Conservation (phyloP, 2,888 invertebrate species). For the Tipula vernalis region DNA sequence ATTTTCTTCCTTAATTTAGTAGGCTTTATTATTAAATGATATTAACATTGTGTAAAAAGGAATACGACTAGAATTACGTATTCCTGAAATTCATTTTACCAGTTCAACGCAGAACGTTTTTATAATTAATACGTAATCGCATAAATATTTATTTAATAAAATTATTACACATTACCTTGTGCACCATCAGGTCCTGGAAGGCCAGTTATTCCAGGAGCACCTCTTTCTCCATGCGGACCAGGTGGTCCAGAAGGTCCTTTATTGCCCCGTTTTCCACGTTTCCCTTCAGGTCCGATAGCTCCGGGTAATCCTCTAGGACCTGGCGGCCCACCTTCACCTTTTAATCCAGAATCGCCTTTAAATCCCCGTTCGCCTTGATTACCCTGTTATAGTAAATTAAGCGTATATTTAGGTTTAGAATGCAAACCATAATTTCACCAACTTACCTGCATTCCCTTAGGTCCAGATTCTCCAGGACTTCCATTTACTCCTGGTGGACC, state of each 20-base stretch:
- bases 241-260: constrained; percentile 59
- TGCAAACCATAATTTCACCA: neutral
- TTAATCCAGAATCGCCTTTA: constrained; percentile 64
- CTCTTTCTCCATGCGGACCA: constrained; percentile 65
- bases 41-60: no score
- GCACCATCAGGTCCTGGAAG: constrained; percentile 67
- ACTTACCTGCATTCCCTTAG: constrained; percentile 60
- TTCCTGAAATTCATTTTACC: no score
- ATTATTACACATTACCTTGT: constrained; percentile 21
- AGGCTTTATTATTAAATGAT: no score
- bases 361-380: constrained; percentile 63
- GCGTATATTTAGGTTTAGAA: neutral
- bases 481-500: constrained; percentile 65
- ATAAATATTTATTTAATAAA: neutral
- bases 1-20: no score
- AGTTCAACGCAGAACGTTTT: no score
- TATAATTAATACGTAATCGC: no score
- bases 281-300: constrained; percentile 57
- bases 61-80: no score
- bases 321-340: constrained; percentile 59
- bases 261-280: constrained; percentile 67
- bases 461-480: constrained; percentile 57
- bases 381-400: constrained; percentile 40
- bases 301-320: constrained; percentile 70
- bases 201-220: constrained; percentile 38